A percentile compares a stretch with the other conserved stretches of the same genome.
Evolutionary conservation across 2,797 vertebrate genomes (phyloP).

Genomic region (Emydoidea blandingii): DNA sequence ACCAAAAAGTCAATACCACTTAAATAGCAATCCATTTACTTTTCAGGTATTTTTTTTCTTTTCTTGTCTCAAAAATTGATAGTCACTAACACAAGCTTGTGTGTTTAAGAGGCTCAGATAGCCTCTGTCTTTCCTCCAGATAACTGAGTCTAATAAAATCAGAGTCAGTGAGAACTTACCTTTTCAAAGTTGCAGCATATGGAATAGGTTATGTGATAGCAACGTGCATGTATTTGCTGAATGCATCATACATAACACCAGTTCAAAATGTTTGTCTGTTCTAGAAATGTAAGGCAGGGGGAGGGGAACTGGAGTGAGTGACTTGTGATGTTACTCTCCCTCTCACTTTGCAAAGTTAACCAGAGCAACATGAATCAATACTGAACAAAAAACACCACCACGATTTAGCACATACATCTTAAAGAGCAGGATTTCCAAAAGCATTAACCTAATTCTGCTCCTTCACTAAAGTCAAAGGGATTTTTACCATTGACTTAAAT

Average conservation of each 20-base stretch:
- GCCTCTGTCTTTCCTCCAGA: slow-evolving; percentile 1
- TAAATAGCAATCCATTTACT: slow-evolving; percentile 24
- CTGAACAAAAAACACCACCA: neutral
- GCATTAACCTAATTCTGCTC: neutral
- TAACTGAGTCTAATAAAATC: slow-evolving; percentile 18
- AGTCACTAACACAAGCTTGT: neutral
- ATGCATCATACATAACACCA: neutral
- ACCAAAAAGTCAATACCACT: neutral
- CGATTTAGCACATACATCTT: neutral
- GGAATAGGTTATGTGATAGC: neutral
- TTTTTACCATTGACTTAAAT: neutral
- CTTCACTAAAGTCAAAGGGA: neutral
- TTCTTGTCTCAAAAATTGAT: slow-evolving; percentile 41
- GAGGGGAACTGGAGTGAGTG: neutral
- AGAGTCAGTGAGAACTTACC: slow-evolving; percentile 2
- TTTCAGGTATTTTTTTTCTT: slow-evolving; percentile 23
- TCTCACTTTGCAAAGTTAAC: neutral
- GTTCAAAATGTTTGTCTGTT: neutral
- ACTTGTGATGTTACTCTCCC: neutral
- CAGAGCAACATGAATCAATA: neutral
- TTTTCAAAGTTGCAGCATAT: too few species aligned
- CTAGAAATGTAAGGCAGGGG: neutral
- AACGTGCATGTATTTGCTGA: neutral
- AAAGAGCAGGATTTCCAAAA: neutral
- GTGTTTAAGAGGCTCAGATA: neutral